phyloP scores from a whole-genome alignment of 1,140 invertebrate species.

The Drosophila seguyi region DNA sequence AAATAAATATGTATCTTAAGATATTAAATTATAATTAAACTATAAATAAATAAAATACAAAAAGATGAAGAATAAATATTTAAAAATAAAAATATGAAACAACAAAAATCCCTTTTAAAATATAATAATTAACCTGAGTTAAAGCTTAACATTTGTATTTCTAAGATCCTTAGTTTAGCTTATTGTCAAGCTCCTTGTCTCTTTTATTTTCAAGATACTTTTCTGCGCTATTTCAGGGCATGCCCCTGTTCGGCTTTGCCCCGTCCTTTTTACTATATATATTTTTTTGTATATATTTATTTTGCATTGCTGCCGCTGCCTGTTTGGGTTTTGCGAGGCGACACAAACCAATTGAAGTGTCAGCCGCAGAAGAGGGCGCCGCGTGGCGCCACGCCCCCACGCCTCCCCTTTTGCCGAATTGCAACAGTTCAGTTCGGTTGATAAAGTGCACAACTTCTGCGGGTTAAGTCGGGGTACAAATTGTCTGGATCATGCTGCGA shows the following conservation, averaged over 20 bases:
- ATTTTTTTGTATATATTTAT: constrained; percentile 17
- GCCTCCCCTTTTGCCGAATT: constrained; percentile 24
- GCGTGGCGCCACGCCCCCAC: constrained; percentile 72
- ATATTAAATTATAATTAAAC: no score
- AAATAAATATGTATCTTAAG: no score
- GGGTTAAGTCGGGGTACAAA: constrained; percentile 38
- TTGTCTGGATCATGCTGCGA: constrained; percentile 49
- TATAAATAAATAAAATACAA: no score
- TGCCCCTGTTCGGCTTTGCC: background rate
- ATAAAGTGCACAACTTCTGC: constrained; percentile 76
- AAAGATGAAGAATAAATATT: no score
- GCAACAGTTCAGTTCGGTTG: constrained; percentile 60
- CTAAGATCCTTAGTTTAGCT: no score
- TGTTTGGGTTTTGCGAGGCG: constrained; percentile 43
- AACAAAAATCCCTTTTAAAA: no score
- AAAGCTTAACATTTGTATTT: no score
- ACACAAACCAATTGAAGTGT: constrained; percentile 82
- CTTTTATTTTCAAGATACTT: no score
- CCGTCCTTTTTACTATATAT: background rate
- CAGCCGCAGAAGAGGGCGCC: constrained; percentile 67
- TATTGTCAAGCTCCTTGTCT: no score
- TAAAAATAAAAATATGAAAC: no score
- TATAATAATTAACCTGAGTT: no score
- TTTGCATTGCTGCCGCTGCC: constrained; percentile 26
- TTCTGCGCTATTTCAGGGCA: background rate